Percentiles rank a stretch among this genome's conserved stretches.
phyloP scores from a whole-genome alignment of 2,888 invertebrate genomes.

The Callosobruchus maculatus region DNA sequence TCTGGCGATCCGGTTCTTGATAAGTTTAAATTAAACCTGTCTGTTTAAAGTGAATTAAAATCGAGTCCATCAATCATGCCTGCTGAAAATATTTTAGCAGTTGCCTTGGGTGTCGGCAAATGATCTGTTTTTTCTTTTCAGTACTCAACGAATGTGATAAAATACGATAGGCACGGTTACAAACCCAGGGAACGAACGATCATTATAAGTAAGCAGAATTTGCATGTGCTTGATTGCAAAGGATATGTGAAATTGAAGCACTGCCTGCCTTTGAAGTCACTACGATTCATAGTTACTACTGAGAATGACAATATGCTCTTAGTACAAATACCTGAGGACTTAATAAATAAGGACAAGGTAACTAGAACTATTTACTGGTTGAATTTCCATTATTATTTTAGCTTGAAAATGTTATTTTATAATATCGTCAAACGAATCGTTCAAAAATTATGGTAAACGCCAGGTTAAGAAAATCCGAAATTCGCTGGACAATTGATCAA shows the following conservation, averaged over 20 bases:
- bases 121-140: slow-evolving; percentile 46
- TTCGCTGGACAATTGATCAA: too few relatives aligned
- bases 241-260: slow-evolving; percentile 80
- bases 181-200: slow-evolving; percentile 79
- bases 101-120: too few relatives aligned
- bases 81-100: too few relatives aligned
- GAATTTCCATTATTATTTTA: too few relatives aligned
- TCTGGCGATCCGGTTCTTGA: too few relatives aligned
- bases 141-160: slow-evolving; percentile 74
- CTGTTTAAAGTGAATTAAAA: too few relatives aligned
- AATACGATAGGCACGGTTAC: slow-evolving; percentile 91
- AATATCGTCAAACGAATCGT: too few relatives aligned
- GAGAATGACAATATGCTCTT: slow-evolving; percentile 78
- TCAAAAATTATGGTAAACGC: too few relatives aligned
- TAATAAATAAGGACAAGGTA: slow-evolving; percentile 74
- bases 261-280: slow-evolving; percentile 69
- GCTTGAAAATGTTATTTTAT: too few relatives aligned
- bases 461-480: too few relatives aligned
- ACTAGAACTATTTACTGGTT: slow-evolving; percentile 20
- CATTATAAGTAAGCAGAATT: slow-evolving; percentile 70
- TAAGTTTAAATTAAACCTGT: too few relatives aligned
- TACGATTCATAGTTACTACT: slow-evolving; percentile 74
- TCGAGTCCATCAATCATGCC: too few relatives aligned
- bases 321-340: slow-evolving; percentile 75
- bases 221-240: slow-evolving; percentile 74